phyloP scores from a whole-genome alignment of 2,888 invertebrate genomes.

The Halictus quadricinctus region DNA sequence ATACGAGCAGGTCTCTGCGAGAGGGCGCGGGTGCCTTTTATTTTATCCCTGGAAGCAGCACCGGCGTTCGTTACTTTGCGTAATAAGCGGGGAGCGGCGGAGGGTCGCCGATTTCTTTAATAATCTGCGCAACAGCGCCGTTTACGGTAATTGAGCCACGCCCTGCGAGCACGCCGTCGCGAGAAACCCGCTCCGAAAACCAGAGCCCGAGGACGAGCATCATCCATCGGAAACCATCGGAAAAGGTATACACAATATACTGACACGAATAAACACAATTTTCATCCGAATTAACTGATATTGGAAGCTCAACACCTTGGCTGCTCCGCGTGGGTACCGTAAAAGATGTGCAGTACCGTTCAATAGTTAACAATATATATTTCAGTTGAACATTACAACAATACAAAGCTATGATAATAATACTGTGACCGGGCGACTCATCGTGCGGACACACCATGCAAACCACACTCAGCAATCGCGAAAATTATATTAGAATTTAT shows the following conservation, averaged over 20 bases:
- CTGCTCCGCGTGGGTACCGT: no score
- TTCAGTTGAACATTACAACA: no score
- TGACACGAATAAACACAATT: not conserved
- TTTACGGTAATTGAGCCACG: slow-evolving; percentile 43
- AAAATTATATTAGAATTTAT: not conserved
- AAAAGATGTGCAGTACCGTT: no score
- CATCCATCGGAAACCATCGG: not conserved
- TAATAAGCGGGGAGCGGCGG: slow-evolving; percentile 8
- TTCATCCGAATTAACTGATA: not conserved
- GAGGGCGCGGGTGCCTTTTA: slow-evolving; percentile 11
- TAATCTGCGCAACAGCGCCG: slow-evolving; percentile 27
- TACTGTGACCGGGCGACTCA: no score
- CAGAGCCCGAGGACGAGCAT: not conserved
- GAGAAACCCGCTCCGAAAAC: slow-evolving; percentile 7
- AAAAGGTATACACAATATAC: not conserved
- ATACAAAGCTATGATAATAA: no score
- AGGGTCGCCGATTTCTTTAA: slow-evolving; percentile 25
- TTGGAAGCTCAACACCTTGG: no score
- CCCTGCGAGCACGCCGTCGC: slow-evolving; percentile 19
- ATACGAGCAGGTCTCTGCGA: slow-evolving; percentile 12
- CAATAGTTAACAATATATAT: no score
- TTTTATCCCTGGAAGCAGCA: slow-evolving; percentile 11
- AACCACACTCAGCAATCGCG: no score
- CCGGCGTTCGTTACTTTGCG: slow-evolving; percentile 19
- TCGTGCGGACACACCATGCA: no score